Base-by-base conservation (phyloP, 2,888 invertebrate genomes). In the Crepidodera aurea region DNA sequence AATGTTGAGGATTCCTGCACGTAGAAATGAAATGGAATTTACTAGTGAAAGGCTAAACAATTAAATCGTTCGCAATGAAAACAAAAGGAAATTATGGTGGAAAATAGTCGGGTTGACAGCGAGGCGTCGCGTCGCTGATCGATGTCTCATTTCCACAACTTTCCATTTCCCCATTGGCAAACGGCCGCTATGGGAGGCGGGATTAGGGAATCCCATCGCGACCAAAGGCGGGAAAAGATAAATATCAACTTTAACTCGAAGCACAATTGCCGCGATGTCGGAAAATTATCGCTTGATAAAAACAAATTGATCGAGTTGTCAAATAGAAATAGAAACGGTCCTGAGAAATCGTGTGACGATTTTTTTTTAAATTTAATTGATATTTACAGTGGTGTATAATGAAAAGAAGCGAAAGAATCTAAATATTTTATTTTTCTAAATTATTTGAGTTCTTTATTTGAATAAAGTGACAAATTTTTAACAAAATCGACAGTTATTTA, bases 81-180 rank as follows among this genome's bases (percentile, higher is more conserved):
- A 42, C 29, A 44, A 40, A 51, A 42, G 27, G 18, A 51, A 37
- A 22, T 13, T 16, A 27, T 25, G 46, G 15, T 46, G 50, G 37
- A 67, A 73, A 42, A 42, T 37, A 16, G 29, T 51, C 12, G 18
- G 15, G 29, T 34, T 16, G 40, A 51, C 51, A 72, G 37, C 8
- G 46, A 60, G 61, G 51, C 61, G 61, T 61, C 53, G 74, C 73
- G 73, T 72, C 73, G 71, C 39, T 73, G 70, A 75, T 75, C 75
- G 74, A 75, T 75, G 73, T 70, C 62, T 71, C 67, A 67, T 60
- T 60, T 61, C 64, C 44, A 60, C 42, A 53, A 63, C 62, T 48
- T 48, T 48, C 39, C 56, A 39, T 57, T 57, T 57, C 56, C 61
- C 66, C 61, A 75, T 75, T 75, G 74, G 74, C 66, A 66, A 61